These are phyloP conservation scores for Lasioglossum albipes DNA, from an alignment of 1,140 invertebrate genomes.

Conservation along the genomic window DNA sequence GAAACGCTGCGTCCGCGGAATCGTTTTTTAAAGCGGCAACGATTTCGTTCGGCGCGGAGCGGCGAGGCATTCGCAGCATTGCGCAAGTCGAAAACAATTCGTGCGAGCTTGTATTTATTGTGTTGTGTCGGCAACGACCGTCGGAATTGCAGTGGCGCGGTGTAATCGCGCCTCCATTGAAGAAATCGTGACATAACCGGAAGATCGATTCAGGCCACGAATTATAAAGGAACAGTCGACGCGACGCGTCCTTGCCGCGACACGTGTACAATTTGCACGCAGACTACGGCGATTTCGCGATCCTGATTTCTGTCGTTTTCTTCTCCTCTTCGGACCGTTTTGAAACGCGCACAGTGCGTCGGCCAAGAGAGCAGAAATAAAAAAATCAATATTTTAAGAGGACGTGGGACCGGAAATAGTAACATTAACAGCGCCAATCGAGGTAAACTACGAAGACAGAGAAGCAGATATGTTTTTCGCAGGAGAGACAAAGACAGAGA, in stretches of 20 bases:
- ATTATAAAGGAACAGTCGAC: constrained; percentile 20
- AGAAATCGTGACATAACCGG: constrained; percentile 53
- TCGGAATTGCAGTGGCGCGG: constrained; percentile 32
- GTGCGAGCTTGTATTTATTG: constrained; percentile 22
- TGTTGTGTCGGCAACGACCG: constrained; percentile 23
- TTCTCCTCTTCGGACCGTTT: too few relatives aligned
- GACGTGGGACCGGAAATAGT: too few relatives aligned
- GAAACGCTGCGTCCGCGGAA: too few relatives aligned
- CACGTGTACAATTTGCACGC: background rate
- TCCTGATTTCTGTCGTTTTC: too few relatives aligned
- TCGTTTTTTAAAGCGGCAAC: background rate
- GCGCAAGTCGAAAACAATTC: constrained; percentile 42
- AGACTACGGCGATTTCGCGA: too few relatives aligned
- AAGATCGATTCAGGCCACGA: constrained; percentile 38
- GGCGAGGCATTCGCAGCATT: background rate
- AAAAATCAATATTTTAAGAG: too few relatives aligned
- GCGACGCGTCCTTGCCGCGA: constrained; percentile 25
- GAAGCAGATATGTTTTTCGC: too few relatives aligned
- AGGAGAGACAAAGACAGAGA: too few relatives aligned
- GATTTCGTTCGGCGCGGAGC: background rate
- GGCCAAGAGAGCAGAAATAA: too few relatives aligned
- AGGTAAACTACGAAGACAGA: too few relatives aligned
- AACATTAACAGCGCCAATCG: too few relatives aligned
- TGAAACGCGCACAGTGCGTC: too few relatives aligned
- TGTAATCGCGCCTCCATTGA: constrained; percentile 54